Conservation (phyloP, 1,140 invertebrate species). For the Bombus sylvicola region DNA sequence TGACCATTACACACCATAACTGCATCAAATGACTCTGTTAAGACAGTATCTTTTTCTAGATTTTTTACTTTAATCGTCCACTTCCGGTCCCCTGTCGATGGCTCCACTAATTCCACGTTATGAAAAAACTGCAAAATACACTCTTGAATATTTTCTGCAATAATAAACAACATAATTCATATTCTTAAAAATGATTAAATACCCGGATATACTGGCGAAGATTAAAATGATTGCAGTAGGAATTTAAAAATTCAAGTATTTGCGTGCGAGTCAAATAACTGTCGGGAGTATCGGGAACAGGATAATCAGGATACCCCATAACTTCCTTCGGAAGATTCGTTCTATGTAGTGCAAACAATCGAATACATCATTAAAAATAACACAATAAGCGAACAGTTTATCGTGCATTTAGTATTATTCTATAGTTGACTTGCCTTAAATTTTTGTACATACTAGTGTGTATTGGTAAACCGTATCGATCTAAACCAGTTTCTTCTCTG, state of each 20-base stretch:
- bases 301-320: conserved; percentile 90
- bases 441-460: conserved; percentile 95
- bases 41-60: conserved; percentile 82
- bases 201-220: conserved; percentile 89
- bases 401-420: background rate
- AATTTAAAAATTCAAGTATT: conserved; percentile 91
- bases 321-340: conserved; percentile 92
- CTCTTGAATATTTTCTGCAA: background rate
- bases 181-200: background rate
- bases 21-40: conserved; percentile 87
- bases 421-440: conserved; percentile 85
- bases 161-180: background rate
- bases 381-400: background rate
- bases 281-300: conserved; percentile 86
- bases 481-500: conserved; percentile 86
- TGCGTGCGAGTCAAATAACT: conserved; percentile 92
- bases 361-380: conserved; percentile 11
- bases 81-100: conserved; percentile 77
- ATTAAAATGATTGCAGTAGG: conserved; percentile 89
- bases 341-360: conserved; percentile 82
- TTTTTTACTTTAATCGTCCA: conserved; percentile 87
- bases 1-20: conserved; percentile 94
- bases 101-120: conserved; percentile 85
- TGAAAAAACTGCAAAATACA: conserved; percentile 84
- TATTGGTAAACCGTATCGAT: conserved; percentile 90